Percentiles rank a stretch among this genome's conserved stretches.
phyloP scores from a whole-genome alignment of 92 coral and sea anemone species.

The Actinernus sp. region DNA sequence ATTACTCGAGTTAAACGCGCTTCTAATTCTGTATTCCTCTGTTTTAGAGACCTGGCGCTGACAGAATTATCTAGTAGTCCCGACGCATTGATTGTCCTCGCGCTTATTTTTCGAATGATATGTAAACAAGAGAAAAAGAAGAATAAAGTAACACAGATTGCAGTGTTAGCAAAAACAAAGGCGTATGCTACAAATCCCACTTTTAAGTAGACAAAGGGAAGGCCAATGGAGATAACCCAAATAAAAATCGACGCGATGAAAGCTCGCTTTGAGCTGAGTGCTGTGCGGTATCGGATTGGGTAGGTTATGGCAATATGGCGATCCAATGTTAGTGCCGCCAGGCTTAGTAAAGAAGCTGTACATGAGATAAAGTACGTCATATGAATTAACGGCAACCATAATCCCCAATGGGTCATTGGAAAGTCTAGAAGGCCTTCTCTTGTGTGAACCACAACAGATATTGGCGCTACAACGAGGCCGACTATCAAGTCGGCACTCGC shows the following conservation, averaged over 20 bases:
- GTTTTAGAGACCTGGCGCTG: too few species aligned
- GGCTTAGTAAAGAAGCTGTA: conserved; percentile 63
- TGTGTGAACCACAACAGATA: neutral
- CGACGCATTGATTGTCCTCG: neutral
- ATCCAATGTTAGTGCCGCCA: conserved; percentile 59
- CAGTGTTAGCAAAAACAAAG: conserved; percentile 73
- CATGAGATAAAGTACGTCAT: conserved; percentile 65
- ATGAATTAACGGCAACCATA: conserved; percentile 41
- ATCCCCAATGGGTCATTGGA: neutral
- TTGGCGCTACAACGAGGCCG: neutral
- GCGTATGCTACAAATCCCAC: conserved; percentile 71
- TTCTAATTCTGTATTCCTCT: neutral
- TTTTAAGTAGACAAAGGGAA: conserved; percentile 65
- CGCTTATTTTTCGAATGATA: neutral
- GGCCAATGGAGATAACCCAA: conserved; percentile 59
- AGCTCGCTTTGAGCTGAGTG: conserved; percentile 9
- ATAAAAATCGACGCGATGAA: conserved; percentile 29
- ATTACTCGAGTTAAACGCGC: conserved; percentile 48
- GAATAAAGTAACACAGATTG: conserved; percentile 45
- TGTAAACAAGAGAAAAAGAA: conserved; percentile 7
- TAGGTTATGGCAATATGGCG: conserved; percentile 54
- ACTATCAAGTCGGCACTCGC: neutral
- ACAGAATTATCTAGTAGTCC: neutral
- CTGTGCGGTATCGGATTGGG: conserved; percentile 39
- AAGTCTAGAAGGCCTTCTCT: neutral